Base-by-base conservation (phyloP, 2,797 vertebrate species). In the Rachycentron canadum region DNA sequence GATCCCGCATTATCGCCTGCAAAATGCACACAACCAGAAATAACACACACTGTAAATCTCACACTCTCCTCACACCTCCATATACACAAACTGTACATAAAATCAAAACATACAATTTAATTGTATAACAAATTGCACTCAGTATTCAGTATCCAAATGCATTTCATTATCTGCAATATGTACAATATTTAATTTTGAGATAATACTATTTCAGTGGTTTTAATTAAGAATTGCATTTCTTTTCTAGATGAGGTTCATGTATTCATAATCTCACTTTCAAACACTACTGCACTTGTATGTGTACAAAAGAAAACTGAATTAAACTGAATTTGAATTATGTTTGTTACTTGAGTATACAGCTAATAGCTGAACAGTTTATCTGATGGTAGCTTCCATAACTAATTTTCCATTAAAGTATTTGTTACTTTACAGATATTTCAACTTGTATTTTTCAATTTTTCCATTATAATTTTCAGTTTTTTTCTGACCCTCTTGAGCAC, bases 1-100 rank as follows among this genome's bases (percentile, higher is more conserved):
- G 93, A 84, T 92, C 91, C 82, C 90, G 79, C 93, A 95, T 94
- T 66, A 81, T 93, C 79, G 91, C 90, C 94, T 94, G 85, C 14
- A 83, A 38, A 71, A 69, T 30, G 32, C 72, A 81, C 50, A 79
- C 47, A 81, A 38, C 23, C 21, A 66, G 34, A 76, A 28, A 78
- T 71, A 55, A 80, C 34, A 73, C 34, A 73, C 47, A 65, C 56
- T 50, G 47, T 45, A 83, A 69, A 71, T 32, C 17, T 63, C 58
- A 65, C 52, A 28, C 8, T 43, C 7, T 63, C 19, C 36, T 73
- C 47, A 52, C 55, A 66, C 38, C 32, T 69, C 36, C 34, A 38
- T 16, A 26, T 1, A 41, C 43, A 59, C 28, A 56, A 13, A 41
- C 19, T 41, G 25, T 40, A 13, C 7, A 60, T 26, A 59, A 45